These are phyloP conservation scores for Abramis brama DNA, from an alignment of 2,113 vertebrate species.

Conservation along the genomic window DNA sequence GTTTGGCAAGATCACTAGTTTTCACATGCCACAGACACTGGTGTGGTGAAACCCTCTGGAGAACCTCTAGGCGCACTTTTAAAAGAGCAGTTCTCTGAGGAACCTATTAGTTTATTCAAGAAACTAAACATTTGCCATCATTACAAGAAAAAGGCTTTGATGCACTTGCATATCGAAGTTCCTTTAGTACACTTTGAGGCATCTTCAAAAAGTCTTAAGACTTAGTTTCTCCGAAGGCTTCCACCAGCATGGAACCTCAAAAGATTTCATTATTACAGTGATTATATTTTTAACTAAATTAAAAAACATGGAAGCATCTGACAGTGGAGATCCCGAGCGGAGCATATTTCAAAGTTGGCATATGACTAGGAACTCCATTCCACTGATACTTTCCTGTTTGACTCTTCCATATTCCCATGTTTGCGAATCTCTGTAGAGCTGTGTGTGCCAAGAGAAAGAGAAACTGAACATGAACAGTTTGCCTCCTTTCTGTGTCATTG, in stretches of 20 bases:
- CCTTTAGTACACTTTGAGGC: neutral
- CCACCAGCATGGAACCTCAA: neutral
- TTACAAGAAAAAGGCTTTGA: neutral
- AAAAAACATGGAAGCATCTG: neutral
- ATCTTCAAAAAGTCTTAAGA: neutral
- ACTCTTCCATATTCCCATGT: neutral
- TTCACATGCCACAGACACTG: neutral
- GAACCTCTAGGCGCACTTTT: neutral
- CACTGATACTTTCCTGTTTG: neutral
- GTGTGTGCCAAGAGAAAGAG: conserved; percentile 20
- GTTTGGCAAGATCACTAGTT: neutral
- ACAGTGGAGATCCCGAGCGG: neutral
- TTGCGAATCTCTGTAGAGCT: conserved; percentile 20
- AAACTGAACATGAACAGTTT: conserved; percentile 38
- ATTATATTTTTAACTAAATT: neutral
- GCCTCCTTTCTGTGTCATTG: conserved; percentile 12
- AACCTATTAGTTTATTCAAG: neutral
- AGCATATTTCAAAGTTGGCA: neutral
- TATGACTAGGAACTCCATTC: neutral
- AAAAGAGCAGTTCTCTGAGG: neutral
- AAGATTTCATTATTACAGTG: neutral
- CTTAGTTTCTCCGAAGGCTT: neutral
- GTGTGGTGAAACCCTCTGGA: neutral
- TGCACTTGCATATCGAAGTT: neutral
- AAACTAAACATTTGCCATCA: neutral